Conservation (phyloP, 1,140 invertebrate species). For the Euborellia annulipes region DNA sequence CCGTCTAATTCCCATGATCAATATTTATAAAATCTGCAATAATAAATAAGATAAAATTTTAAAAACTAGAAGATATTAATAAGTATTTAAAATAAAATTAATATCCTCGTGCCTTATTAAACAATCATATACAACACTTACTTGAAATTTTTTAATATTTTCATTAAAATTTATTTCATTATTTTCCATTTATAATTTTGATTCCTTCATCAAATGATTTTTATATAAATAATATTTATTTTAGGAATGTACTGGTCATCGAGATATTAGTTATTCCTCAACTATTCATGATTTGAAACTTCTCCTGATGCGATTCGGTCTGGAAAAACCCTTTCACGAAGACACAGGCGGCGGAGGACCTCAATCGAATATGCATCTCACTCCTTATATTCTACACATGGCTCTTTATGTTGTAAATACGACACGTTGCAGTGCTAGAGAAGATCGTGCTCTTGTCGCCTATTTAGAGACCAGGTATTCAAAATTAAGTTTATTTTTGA, state of each 20-base stretch:
- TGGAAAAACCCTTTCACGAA: slow-evolving; percentile 91
- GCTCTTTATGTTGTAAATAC: slow-evolving; percentile 89
- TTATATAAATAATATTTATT: too few relatives aligned
- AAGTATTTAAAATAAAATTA: too few relatives aligned
- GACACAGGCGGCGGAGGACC: slow-evolving; percentile 92
- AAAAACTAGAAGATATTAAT: too few relatives aligned
- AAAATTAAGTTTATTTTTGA: too few relatives aligned
- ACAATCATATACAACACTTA: too few relatives aligned
- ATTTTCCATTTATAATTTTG: not conserved
- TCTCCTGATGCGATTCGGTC: slow-evolving; percentile 73
- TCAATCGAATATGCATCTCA: slow-evolving; percentile 92
- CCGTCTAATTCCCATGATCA: too few relatives aligned
- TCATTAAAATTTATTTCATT: too few relatives aligned
- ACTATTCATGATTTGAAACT: slow-evolving; percentile 91
- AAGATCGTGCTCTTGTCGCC: slow-evolving; percentile 50
- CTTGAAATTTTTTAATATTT: too few relatives aligned
- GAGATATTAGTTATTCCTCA: slow-evolving; percentile 74
- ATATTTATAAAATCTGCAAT: too few relatives aligned
- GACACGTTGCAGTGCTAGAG: slow-evolving; percentile 52
- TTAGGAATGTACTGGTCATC: slow-evolving; percentile 59
- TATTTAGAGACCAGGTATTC: slow-evolving; percentile 40
- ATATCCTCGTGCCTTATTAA: too few relatives aligned
- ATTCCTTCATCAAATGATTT: too few relatives aligned
- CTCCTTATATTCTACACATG: slow-evolving; percentile 89
- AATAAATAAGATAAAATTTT: too few relatives aligned